Base-by-base conservation (phyloP, 2,888 invertebrate genomes). In the Amiota minor region DNA sequence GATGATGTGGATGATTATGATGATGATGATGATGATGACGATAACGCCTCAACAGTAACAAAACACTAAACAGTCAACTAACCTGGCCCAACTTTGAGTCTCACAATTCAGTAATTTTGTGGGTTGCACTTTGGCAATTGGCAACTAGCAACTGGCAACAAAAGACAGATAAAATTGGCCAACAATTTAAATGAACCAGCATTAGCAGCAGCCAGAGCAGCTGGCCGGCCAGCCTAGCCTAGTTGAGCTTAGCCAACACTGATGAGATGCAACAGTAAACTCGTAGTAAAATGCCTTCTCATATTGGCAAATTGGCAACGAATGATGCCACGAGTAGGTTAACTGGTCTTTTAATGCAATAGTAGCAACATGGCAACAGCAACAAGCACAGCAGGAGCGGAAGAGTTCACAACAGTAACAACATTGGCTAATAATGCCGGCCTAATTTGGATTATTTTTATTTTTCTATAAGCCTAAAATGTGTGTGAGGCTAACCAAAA, bases 41-140 rank as follows among this genome's bases (percentile, higher is more conserved):
- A 53, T 53, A 53, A 53, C 53, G 53, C 16, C 35, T 35, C 35
- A 35, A 35, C 35, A 35, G 35, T 35, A 35, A 35, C 4, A 35
- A 35, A 35, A 35, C 35, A 4, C 35, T 35, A 35, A 35, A 35
- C 35, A 35, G 2, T 8, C 0, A 35, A 35, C 35, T 35, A 35
- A 35, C 35, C 35, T 35, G 35, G 35, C 6, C 35, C 35, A 35
- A 35, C 35, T 35, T 8, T 35, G 6, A 35, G 35, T 35, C 35
- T 35, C 35, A 35, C 35, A 35, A 6, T 35, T 35, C 6, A 8
- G 35, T n/a, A 53, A 53, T 53, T 53, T 53, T 53, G 53, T 53
- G 53, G 53, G n/a, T 53, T 68, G 50, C 50, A 53, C 50, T 53
- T 68, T 68, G 67, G 67, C 67, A 68, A 68, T 68, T 68, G 67